Evolutionary conservation across 2,888 invertebrate genomes (phyloP), one percentile per base, ranked within the genome.

Genomic region (Ophion ventricosus): DNA sequence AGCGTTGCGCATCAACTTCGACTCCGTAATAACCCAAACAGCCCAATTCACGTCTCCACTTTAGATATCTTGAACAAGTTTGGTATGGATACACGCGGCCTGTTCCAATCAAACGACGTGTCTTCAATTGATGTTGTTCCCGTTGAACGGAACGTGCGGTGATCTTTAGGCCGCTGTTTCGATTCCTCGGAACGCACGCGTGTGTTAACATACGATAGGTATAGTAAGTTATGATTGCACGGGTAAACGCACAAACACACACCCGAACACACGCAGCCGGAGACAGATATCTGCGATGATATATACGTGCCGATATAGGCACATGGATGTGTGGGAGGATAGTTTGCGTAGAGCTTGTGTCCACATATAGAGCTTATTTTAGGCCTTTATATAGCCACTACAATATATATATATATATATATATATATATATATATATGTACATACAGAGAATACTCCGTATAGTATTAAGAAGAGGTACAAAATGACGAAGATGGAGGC

Each of bases 171-270:
- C 43, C 35, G 35, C 73, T 20, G 82, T 64, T 70, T 25, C 77
- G 86, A 82, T 83, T 87, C 87, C 88, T 87, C 87, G 87, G 35
- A 35, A 35, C 35, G 89, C 88, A 29, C 67, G 1, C 26, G 29
- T 35, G 54, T 10, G 14, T 83, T 87, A 85, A 83, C 85, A 86
- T 86, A 89, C 84, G 82, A 80, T 80, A 86, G 84, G 87, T 88
- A 87, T 88, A 80, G 57, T 83, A 86, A 82, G 77, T 35, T 88
- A 90, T 89, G 87, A 91, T 91, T 90, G 85, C 84, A 87, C 87
- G 26, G 10, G 23, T n/a, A 40, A 40, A 26, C 66, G 40, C 17
- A n/a, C 66, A 26, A 23, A 61, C 35, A 35, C 35, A 35, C n/a
- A n/a, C n/a, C 35, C 35, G 7, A 35, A 35, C 35, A 35, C 7